Evolutionary conservation across 2,797 vertebrate species (phyloP), one percentile per base, ranked within the genome.

Genomic region (Podargus strigoides): DNA sequence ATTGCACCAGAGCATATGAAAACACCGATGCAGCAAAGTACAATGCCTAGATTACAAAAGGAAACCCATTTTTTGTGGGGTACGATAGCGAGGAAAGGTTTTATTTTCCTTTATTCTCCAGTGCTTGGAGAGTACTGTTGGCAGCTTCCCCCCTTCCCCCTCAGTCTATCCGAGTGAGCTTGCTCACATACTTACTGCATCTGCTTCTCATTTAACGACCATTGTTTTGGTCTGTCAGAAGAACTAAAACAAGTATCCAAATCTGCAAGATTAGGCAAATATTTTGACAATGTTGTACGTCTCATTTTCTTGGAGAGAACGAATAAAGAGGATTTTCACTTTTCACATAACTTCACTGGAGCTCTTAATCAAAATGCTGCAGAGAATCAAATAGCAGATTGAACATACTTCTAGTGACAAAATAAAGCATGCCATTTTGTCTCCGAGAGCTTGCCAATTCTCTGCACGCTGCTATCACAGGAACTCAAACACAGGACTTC

Each of bases 211-310:
- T 97, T 97, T 98, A 97, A 97, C 97, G 97, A 94, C 97, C 97
- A 98, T 97, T 98, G 97, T 97, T 98, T 97, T 95, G 97, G 95
- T 87, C 97, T 97, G 96, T 97, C 97, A 98, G 92, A 95, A 97
- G 83, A 91, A 94, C 97, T 96, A 91, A 47, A 30, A 96, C 94
- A 94, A 97, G 92, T 86, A 96, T 85, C 94, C 89, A 96, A 97
- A 97, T 97, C 96, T 97, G 96, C 93, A 94, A 97, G 97, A 98
- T 98, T 95, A 97, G 97, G 96, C 96, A 98, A 98, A 98, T 97
- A 97, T 98, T 98, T 97, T 98, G 97, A 98, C 97, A 97, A 96
- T 96, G 96, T 95, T 90, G 69, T 46, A 70, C 9, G 77, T 94
- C 95, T 94, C 93, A 77, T 96, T 95, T 95, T 96, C 95, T 89